Conservation (phyloP, 2,797 vertebrate species). For the Megaceryle alcyon region DNA sequence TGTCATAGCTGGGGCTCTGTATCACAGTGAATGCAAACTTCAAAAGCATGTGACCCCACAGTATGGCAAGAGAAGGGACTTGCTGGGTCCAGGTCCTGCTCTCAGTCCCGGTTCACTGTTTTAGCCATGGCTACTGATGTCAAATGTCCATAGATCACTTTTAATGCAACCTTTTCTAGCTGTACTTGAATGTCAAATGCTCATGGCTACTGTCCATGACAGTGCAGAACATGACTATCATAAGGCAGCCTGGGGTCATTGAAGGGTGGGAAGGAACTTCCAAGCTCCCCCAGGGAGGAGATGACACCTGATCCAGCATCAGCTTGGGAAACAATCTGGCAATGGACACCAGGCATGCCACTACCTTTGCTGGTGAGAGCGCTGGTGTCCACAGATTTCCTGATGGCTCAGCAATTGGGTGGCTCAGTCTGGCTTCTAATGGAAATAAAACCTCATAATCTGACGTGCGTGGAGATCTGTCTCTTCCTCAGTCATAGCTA, state of each 20-base stretch:
- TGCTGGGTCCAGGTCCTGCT: background rate
- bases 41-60: background rate
- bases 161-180: background rate
- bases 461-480: background rate
- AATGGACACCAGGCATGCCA: rapidly evolving
- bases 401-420: background rate
- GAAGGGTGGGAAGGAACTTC: background rate
- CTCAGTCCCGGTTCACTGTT: background rate
- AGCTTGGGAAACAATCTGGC: background rate
- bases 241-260: background rate
- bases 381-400: background rate
- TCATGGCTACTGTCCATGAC: rapidly evolving
- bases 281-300: background rate
- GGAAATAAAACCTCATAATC: background rate
- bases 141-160: background rate
- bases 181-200: background rate
- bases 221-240: background rate
- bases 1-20: background rate
- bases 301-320: background rate
- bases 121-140: background rate
- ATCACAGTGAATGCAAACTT: background rate
- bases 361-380: background rate
- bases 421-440: background rate
- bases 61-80: background rate
- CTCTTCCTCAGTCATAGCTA: background rate